Percentiles rank a stretch among this genome's conserved stretches.
These are phyloP conservation scores for Amblyraja radiata DNA, from an alignment of 2,797 vertebrate species.

Conservation along the genomic window DNA sequence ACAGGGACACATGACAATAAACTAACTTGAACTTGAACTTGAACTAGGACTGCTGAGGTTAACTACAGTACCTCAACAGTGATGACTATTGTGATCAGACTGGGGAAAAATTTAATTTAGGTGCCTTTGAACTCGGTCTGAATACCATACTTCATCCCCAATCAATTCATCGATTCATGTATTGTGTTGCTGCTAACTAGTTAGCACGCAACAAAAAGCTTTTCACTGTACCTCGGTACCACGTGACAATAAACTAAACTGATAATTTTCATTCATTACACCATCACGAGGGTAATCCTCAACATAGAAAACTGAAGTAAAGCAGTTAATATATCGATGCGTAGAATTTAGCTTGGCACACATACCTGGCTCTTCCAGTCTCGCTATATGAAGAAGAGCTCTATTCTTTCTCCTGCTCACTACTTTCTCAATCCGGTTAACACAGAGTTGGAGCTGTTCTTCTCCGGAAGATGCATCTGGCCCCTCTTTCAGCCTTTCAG, in stretches of 20 bases:
- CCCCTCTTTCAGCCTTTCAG: constrained; percentile 72
- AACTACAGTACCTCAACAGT: neutral
- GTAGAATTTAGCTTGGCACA: neutral
- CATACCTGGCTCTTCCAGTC: constrained; percentile 83
- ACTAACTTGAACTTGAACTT: no score
- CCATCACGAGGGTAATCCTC: neutral
- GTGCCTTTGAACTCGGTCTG: neutral
- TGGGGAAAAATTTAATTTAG: neutral
- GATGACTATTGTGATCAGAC: neutral
- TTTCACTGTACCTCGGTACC: no score
- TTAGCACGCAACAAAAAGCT: no score
- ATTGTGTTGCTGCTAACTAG: no score
- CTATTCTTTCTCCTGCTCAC: constrained; percentile 82
- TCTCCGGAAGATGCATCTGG: constrained; percentile 59
- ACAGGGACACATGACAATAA: no score
- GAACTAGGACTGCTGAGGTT: neutral
- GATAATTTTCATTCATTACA: neutral
- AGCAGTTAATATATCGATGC: neutral
- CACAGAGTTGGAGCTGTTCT: constrained; percentile 74
- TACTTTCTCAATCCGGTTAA: constrained; percentile 72
- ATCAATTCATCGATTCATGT: neutral
- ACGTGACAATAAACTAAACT: no score
- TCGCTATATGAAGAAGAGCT: constrained; percentile 87
- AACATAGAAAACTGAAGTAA: neutral
- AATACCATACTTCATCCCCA: neutral